Conservation (phyloP, 2,797 vertebrate genomes). For the Pangasius sanitwongsei region DNA sequence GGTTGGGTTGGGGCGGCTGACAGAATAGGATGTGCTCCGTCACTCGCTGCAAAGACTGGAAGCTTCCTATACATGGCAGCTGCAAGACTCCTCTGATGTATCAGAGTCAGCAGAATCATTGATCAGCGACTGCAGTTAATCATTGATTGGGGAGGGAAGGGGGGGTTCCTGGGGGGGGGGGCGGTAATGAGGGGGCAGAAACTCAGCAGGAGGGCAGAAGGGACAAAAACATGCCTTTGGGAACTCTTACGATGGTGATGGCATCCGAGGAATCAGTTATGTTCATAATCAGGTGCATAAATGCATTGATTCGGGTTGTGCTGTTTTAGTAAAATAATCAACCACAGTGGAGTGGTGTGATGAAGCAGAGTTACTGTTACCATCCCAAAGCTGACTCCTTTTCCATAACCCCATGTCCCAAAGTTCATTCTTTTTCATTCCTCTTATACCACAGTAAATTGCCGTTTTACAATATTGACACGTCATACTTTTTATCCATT, state of each 20-base stretch:
- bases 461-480: neutral
- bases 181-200: slow-evolving; percentile 68
- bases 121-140: slow-evolving; percentile 80
- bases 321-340: neutral
- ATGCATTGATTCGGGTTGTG: neutral
- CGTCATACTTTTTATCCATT: neutral
- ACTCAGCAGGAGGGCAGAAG: slow-evolving; percentile 62
- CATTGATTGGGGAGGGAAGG: slow-evolving; percentile 74
- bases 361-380: too few species aligned
- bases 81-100: slow-evolving; percentile 78
- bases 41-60: slow-evolving; percentile 70
- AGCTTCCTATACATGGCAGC: slow-evolving; percentile 84
- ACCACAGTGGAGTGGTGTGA: too few species aligned
- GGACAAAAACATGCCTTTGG: slow-evolving; percentile 17
- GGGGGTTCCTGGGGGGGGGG: slow-evolving; percentile 63
- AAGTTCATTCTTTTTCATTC: too few species aligned
- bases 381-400: too few species aligned
- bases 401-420: too few species aligned
- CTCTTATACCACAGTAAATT: neutral
- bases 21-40: slow-evolving; percentile 69
- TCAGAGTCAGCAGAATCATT: slow-evolving; percentile 83
- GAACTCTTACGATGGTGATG: neutral
- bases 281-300: neutral
- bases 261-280: neutral
- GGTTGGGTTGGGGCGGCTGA: slow-evolving; percentile 39